Evolutionary conservation across 1,140 invertebrate genomes (phyloP).

Genomic region (Agraylea sexmaculata): DNA sequence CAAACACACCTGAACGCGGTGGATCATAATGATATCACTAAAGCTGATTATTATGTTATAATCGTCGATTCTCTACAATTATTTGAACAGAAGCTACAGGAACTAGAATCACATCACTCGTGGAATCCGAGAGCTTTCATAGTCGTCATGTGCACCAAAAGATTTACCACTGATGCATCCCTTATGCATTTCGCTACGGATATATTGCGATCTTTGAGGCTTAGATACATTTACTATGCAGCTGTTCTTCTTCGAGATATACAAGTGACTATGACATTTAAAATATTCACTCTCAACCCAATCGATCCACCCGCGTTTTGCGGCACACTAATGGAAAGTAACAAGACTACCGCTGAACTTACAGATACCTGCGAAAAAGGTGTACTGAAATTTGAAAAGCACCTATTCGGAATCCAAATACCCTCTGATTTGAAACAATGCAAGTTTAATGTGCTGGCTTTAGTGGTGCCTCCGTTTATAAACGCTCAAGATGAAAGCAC

Average conservation of each 20-base stretch:
- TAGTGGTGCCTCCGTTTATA: conserved; percentile 30
- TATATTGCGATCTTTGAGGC: conserved; percentile 27
- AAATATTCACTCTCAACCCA: conserved; percentile 29
- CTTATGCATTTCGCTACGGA: conserved; percentile 22
- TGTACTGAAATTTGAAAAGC: conserved; percentile 18
- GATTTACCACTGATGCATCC: conserved; percentile 9
- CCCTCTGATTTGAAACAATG: conserved; percentile 29
- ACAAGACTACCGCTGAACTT: conserved; percentile 21
- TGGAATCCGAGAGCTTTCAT: conserved; percentile 32
- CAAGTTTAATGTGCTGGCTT: conserved; percentile 24
- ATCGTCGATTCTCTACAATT: conserved; percentile 25
- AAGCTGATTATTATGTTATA: conserved; percentile 28
- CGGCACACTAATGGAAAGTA: conserved; percentile 29
- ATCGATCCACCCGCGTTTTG: conserved; percentile 32
- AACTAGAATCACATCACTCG: conserved; percentile 23
- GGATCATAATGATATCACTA: not conserved
- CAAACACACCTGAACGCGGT: not conserved
- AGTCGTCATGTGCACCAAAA: conserved; percentile 25
- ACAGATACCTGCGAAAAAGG: conserved; percentile 28
- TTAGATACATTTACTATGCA: conserved; percentile 26
- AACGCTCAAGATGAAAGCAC: conserved; percentile 21
- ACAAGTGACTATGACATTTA: conserved; percentile 22
- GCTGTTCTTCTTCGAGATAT: conserved; percentile 25
- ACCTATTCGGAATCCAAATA: conserved; percentile 25
- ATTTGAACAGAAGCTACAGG: conserved; percentile 23